Evolutionary conservation across 2,113 vertebrate genomes (phyloP), one percentile per base, ranked within the genome.

Genomic region (Rostratula benghalensis): DNA sequence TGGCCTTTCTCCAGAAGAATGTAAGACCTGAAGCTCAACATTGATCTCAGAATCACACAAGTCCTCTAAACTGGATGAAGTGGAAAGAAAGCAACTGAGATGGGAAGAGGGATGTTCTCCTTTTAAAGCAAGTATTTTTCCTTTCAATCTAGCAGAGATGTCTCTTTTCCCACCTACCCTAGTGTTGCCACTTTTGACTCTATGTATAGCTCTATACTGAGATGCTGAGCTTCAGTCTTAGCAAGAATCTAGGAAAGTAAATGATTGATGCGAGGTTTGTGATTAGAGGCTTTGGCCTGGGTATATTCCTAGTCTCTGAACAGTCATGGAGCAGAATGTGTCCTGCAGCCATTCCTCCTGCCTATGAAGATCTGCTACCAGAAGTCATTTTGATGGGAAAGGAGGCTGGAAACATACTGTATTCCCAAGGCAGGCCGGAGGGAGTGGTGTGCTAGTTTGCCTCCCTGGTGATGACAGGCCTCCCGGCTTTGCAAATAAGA

Each of bases 401-500:
- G 88, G 67, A 65, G 70, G 39, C 63, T 57, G 48, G 69, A 81
- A 43, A 75, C 37, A 46, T n/a, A 25, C 28, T 3, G 0, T 76
- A 70, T 81, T 96, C 60, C 69, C 87, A 89, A 65, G 59, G 21
- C 91, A 71, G 68, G 46, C 73, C 2, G 3, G 60, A 63, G 37
- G 43, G 46, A 81, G 25, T 46, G 69, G 67, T 75, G 69, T 84
- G 51, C 73, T 87, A 6, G 23, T 91, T 95, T 93, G 67, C 50
- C n/a, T 92, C 59, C 48, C 35, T 87, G 31, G 85, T 93, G 94
- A 93, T 82, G 90, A 92, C 79, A 93, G 63, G 23, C 87, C 92
- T 87, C 1, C 21, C 61, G 53, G 92, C 35, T 54, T 88, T 88
- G 82, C 68, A 88, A 88, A 71, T 60, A 37, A n/a, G 67, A 77